Base-by-base conservation (phyloP, 2,888 invertebrate species). In the Pachymerium ferrugineum region DNA sequence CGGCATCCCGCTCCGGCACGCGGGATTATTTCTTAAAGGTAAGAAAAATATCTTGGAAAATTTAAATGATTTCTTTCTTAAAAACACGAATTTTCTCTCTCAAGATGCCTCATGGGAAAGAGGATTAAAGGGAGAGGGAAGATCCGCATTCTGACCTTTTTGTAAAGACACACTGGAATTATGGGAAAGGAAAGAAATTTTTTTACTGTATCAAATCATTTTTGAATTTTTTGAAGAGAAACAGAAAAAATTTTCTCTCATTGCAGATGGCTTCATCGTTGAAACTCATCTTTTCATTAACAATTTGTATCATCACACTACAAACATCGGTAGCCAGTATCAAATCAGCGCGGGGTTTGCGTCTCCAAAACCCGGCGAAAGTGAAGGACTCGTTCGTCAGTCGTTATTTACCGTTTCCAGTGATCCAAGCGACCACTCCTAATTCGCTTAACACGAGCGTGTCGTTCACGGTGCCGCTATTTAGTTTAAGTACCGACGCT, bases 401-500 rank as follows among this genome's bases (percentile, higher is more conserved):
- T 5, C 70, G 70, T 10, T 31, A 30, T 10, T 31, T 70, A 6
- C 70, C 70, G 1, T 73, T 73, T 29, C 73, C 73, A 4, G 73
- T 73, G 6, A 73, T 73, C 19, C 73, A 73, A 62, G 73, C 62
- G 10, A 35, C 54, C 1, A 73, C 73, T 5, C 35, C 76, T 30
- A 76, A 75, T 72, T 62, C 75, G 12, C 78, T 79, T 76, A 79
- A 79, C 76, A 78, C 79, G 42, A 77, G 78, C 30, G 75, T 79
- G 1, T 78, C 79, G 76, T 79, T 79, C 77, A 79, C 79, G 30
- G 76, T 79, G 22, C 79, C 79, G 5, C 76, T 79, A 25, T 79
- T 79, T 76, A 78, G 78, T 67, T 78, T 79, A 76, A 77, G 72
- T 70, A 76, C 76, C 4, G 54, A 74, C 28, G 74, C 78, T 22